phyloP scores from a whole-genome alignment of 1,140 invertebrate genomes.

The Eurosta solidaginis region DNA sequence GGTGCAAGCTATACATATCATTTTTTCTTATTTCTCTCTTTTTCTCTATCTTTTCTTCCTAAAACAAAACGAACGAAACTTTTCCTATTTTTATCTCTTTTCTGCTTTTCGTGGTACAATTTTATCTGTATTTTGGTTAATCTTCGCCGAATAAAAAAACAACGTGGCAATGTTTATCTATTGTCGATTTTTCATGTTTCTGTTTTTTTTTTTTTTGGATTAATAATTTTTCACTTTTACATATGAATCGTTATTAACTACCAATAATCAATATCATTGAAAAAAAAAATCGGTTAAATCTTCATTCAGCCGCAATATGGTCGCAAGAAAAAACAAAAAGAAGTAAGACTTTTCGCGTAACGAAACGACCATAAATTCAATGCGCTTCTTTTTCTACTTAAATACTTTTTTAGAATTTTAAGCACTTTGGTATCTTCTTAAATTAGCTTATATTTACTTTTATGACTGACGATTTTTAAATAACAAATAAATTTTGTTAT shows the following conservation, averaged over 20 bases:
- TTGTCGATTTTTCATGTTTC: not conserved
- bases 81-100: not conserved
- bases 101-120: not conserved
- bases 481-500: not conserved
- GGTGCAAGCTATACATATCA: constrained; percentile 28
- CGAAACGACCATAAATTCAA: not conserved
- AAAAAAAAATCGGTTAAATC: constrained; percentile 41
- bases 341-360: constrained; percentile 75
- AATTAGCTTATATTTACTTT: not conserved
- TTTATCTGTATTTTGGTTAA: not conserved
- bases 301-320: constrained; percentile 69
- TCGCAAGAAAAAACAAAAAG: constrained; percentile 95
- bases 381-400: constrained; percentile 1
- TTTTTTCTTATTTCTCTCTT: constrained; percentile 31
- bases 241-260: too few species aligned
- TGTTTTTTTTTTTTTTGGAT: too few species aligned
- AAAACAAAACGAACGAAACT: not conserved
- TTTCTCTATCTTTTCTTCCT: constrained; percentile 29
- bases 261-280: not conserved
- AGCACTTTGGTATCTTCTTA: not conserved
- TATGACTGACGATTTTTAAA: not conserved
- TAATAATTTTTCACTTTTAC: too few species aligned
- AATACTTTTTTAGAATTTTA: not conserved
- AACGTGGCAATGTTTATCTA: not conserved
- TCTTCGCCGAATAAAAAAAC: not conserved